These are phyloP conservation scores for Abscondita cerata DNA, from an alignment of 2,888 invertebrate genomes.

Conservation along the genomic window DNA sequence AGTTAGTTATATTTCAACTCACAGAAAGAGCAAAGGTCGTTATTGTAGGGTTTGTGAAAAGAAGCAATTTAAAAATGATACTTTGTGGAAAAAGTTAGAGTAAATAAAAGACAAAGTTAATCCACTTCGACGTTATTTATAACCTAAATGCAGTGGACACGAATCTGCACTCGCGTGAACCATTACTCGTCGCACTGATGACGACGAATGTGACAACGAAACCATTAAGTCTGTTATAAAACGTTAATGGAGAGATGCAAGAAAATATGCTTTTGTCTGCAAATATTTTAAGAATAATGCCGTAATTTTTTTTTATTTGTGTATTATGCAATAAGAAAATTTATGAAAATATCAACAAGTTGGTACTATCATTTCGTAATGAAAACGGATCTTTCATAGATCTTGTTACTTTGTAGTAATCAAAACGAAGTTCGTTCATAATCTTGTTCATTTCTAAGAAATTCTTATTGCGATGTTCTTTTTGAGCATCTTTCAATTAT, in stretches of 20 bases:
- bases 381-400: too few species aligned
- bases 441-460: not conserved
- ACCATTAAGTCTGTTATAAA: constrained; percentile 33
- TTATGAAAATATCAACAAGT: not conserved
- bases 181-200: constrained; percentile 34
- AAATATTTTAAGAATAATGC: constrained; percentile 19
- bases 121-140: constrained; percentile 33
- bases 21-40: too few species aligned
- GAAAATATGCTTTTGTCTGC: constrained; percentile 28
- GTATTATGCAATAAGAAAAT: not conserved
- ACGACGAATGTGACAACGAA: constrained; percentile 34
- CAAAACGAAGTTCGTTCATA: too few species aligned
- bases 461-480: not conserved
- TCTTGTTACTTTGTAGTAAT: too few species aligned
- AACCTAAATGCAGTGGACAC: constrained; percentile 33
- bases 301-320: too few species aligned
- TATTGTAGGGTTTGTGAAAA: too few species aligned
- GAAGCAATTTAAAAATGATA: constrained; percentile 6
- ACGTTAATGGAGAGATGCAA: constrained; percentile 32
- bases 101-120: constrained; percentile 22
- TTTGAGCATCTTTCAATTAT: not conserved
- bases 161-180: constrained; percentile 35
- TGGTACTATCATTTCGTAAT: too few species aligned
- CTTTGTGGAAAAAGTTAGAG: constrained; percentile 5
- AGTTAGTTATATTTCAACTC: too few species aligned